These are phyloP conservation scores for Ceratitis capitata DNA, from an alignment of 1,140 invertebrate species.

Conservation along the genomic window DNA sequence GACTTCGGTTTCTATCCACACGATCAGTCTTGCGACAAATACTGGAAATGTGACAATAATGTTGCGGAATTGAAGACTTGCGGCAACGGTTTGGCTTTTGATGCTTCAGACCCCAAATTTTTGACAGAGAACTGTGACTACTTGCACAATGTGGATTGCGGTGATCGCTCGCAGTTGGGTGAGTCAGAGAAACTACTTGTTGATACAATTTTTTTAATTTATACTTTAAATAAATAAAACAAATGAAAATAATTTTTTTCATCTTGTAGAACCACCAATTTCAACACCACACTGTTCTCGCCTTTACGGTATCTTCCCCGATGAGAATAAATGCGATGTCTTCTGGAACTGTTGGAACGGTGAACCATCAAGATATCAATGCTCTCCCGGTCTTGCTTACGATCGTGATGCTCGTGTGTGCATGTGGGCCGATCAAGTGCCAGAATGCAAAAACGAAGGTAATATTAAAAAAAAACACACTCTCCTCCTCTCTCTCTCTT, in stretches of 20 bases:
- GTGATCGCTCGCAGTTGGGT: conserved; percentile 85
- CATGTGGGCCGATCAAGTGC: conserved; percentile 94
- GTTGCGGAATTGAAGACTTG: conserved; percentile 90
- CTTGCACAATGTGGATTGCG: conserved; percentile 94
- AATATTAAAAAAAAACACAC: no score
- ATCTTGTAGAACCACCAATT: conserved; percentile 79
- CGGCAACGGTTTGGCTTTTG: conserved; percentile 93
- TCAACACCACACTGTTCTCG: conserved; percentile 85
- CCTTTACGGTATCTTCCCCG: conserved; percentile 92
- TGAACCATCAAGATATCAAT: conserved; percentile 91
- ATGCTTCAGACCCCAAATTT: conserved; percentile 87
- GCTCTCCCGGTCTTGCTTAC: conserved; percentile 92
- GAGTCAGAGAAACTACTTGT: conserved; percentile 45
- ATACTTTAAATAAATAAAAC: neutral
- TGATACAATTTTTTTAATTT: neutral
- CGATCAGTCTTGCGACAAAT: conserved; percentile 90
- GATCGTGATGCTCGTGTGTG: conserved; percentile 91
- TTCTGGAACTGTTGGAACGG: conserved; percentile 98
- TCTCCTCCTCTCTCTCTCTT: neutral
- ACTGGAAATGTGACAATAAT: conserved; percentile 94
- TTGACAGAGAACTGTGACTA: conserved; percentile 95
- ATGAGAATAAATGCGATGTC: conserved; percentile 87
- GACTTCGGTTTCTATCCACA: conserved; percentile 95
- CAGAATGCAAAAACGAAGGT: conserved; percentile 90
- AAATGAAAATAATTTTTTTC: neutral